Base-by-base conservation (phyloP, 2,113 vertebrate species). In the Brienomyrus longianalis region DNA sequence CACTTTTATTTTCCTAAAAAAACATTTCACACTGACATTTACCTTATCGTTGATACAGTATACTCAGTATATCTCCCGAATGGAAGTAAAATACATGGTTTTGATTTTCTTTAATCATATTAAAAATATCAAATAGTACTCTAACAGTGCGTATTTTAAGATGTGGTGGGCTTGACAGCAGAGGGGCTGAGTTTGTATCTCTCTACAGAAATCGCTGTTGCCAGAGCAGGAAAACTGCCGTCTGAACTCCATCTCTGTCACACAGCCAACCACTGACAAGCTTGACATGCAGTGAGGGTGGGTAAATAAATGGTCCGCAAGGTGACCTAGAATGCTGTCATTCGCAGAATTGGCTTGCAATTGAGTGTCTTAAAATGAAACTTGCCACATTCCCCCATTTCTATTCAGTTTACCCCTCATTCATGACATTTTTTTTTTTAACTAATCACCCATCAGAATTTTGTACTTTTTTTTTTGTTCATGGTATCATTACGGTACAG, bases 61-160 rank as follows among this genome's bases (percentile, higher is more conserved):
- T 95, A 95, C 90, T 94, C 93, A 95, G 95, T 94, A 93, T 94
- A 93, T 94, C 91, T 94, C 93, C 93, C 94, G 92, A 93, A 94
- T 91, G 90, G 93, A 95, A 95, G 93, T 95, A 95, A 95, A 95
- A 95, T 95, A 95, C 94, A 94, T 93, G 92, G 89, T 94, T 95
- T 96, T 94, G 59, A 86, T 91, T 93, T 80, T 90, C 94, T 95
- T 94, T 92, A 92, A 94, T 95, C 92, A 95, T 95, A 95, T 96
- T 95, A 96, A 96, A 95, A 96, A 96, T 95, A 96, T 95, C 94
- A 96, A 95, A 95, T 95, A 93, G 91, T 95, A 94, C 92, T 94
- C 93, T 93, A 95, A 95, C 94, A 95, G 94, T 96, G 95, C 93
- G 95, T 95, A 93, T 93, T 92, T 94, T 88, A 93, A 92, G 92